Conservation (phyloP, 64 coral and sea anemone genomes). For the Montipora foliosa region DNA sequence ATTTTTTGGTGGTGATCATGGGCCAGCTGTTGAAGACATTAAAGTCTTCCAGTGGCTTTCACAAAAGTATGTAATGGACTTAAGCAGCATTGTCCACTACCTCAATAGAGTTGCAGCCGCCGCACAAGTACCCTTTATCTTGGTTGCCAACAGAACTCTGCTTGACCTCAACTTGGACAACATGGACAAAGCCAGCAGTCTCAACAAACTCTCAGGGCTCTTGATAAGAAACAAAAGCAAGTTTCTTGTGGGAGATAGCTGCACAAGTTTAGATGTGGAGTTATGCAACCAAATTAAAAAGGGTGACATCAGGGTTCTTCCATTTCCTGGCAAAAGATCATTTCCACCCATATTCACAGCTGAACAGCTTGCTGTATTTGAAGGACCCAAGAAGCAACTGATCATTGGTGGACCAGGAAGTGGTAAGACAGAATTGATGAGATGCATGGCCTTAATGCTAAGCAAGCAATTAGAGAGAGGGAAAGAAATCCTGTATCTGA, state of each 20-base stretch:
- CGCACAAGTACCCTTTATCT: background rate
- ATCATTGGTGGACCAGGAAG: conserved; percentile 66
- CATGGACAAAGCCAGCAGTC: background rate
- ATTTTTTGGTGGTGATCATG: background rate
- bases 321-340: conserved; percentile 9
- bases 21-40: background rate
- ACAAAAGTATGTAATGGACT: conserved; percentile 28
- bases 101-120: conserved; percentile 28
- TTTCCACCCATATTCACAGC: conserved; percentile 40
- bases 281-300: conserved; percentile 11
- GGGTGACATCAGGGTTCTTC: conserved; percentile 5
- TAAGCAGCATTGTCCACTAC: conserved; percentile 4
- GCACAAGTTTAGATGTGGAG: conserved; percentile 27
- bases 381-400: conserved; percentile 67
- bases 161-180: background rate
- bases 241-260: conserved; percentile 24
- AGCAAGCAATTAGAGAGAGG: background rate
- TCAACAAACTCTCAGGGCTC: conserved; percentile 25
- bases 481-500: conserved; percentile 27
- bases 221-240: background rate
- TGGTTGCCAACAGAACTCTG: background rate
- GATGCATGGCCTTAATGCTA: conserved; percentile 37
- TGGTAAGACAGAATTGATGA: conserved; percentile 71
- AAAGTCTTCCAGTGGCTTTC: conserved; percentile 28
- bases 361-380: conserved; percentile 65